phyloP scores from a whole-genome alignment of 37 sponge, comb jelly and placozoan genomes.

The Chondrilla cf. caribensis region DNA sequence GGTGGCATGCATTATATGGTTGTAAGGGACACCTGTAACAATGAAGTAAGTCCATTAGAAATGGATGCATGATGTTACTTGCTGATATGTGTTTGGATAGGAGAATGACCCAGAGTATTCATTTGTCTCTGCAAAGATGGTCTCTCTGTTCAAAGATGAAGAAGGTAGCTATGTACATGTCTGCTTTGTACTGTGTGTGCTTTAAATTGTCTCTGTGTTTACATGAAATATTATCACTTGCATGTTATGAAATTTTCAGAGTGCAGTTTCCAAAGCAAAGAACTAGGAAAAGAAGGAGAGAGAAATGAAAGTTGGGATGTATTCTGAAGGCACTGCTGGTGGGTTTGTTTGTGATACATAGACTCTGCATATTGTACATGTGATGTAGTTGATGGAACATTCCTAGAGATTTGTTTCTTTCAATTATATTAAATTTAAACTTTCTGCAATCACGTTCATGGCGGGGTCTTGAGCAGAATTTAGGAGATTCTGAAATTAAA shows the following conservation, averaged over 20 bases:
- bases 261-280: too few species aligned
- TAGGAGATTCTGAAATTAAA: too few species aligned
- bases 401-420: background rate
- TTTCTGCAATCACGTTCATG: constrained; percentile 65
- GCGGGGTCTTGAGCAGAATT: constrained; percentile 73
- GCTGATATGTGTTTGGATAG: too few species aligned
- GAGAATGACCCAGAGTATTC: constrained; percentile 65
- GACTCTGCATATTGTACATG: too few species aligned
- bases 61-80: too few species aligned
- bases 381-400: too few species aligned
- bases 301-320: constrained; percentile 12
- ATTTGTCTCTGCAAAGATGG: constrained; percentile 49
- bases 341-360: too few species aligned
- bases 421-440: constrained; percentile 36
- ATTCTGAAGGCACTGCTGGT: background rate
- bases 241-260: too few species aligned
- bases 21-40: background rate
- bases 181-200: too few species aligned
- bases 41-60: background rate
- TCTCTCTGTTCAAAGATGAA: constrained; percentile 15
- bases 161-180: background rate
- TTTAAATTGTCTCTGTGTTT: too few species aligned
- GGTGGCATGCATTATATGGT: too few species aligned
- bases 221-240: too few species aligned
- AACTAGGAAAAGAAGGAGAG: background rate